A percentile compares a stretch with the other conserved stretches of the same genome.
phyloP scores from a whole-genome alignment of 2,113 vertebrate species.

The Promerops cafer region DNA sequence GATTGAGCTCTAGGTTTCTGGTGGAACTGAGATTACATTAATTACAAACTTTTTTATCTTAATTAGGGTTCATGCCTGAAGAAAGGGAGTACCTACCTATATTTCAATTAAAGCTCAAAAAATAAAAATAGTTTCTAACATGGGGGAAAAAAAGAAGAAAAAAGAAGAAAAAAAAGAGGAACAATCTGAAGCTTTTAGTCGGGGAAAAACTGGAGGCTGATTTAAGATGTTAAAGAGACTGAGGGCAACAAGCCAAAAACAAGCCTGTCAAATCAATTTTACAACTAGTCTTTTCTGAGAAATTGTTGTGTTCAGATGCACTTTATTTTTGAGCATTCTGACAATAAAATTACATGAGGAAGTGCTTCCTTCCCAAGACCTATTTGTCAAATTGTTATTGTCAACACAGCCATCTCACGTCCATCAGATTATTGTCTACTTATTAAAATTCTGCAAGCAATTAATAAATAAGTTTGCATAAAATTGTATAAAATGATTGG shows the following conservation, averaged over 20 bases:
- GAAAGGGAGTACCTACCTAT: not conserved
- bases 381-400: not conserved
- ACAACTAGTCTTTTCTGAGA: not conserved
- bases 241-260: not conserved
- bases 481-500: not conserved
- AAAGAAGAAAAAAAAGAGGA: not conserved
- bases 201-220: not conserved
- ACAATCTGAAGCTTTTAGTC: not conserved
- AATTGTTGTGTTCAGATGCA: not conserved
- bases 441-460: not conserved
- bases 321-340: constrained; percentile 14
- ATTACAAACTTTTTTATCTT: not conserved
- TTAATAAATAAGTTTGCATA: not conserved
- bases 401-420: not conserved
- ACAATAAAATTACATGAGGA: constrained; percentile 15
- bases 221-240: not conserved
- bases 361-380: not conserved
- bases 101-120: not conserved
- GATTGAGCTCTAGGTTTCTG: not conserved
- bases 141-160: accelerated
- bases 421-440: not conserved
- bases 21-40: not conserved
- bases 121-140: not conserved
- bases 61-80: not conserved
- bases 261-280: not conserved